Evolutionary conservation across 2,888 invertebrate genomes (phyloP).

Genomic region (Chrysolina oricalcia): DNA sequence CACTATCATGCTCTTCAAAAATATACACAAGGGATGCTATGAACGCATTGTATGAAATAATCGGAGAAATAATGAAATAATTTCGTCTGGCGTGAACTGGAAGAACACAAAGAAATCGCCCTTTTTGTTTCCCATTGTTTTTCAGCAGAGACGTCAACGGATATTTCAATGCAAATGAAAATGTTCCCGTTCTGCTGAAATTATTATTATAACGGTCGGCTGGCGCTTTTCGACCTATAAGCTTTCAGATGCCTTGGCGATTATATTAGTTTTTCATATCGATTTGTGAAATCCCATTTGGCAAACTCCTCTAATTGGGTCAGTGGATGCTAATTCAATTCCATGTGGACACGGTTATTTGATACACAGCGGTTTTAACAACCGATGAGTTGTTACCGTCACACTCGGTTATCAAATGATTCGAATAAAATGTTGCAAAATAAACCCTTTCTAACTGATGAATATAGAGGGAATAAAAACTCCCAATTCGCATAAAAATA

Average conservation of each 20-base stretch:
- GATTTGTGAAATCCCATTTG: constrained; percentile 30
- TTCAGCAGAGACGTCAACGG: neutral
- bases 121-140: constrained; percentile 1
- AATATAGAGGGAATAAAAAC: no score
- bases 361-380: neutral
- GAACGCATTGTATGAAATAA: no score
- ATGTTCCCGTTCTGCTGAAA: neutral
- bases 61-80: neutral
- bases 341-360: neutral
- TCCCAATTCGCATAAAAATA: no score
- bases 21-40: no score
- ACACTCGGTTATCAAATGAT: no score
- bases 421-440: no score
- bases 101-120: neutral
- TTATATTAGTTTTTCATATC: constrained; percentile 26
- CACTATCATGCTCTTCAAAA: no score
- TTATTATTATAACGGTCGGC: neutral
- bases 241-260: constrained; percentile 11
- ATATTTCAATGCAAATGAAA: constrained; percentile 21
- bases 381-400: neutral
- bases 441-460: no score
- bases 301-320: constrained; percentile 20
- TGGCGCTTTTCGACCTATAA: neutral
- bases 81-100: neutral
- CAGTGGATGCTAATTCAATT: constrained; percentile 28